These are phyloP conservation scores for Zaprionus inermis DNA, from an alignment of 1,140 invertebrate genomes.

Conservation along the genomic window DNA sequence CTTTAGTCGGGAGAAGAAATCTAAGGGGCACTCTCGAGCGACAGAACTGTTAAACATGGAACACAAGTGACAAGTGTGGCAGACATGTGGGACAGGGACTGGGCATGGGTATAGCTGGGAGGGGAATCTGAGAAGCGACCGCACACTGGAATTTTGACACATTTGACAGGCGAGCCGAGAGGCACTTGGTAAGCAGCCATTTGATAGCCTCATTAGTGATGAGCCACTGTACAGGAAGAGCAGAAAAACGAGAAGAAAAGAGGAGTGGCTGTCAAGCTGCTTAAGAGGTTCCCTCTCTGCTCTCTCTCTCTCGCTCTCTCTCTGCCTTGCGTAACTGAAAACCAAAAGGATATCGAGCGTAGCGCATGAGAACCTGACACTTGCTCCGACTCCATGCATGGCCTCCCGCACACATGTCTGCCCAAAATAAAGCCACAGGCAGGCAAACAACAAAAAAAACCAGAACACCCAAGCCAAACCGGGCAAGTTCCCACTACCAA, in stretches of 20 bases:
- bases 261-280: constrained; percentile 69
- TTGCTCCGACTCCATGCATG: constrained; percentile 23
- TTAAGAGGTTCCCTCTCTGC: constrained; percentile 61
- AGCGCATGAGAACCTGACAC: constrained; percentile 66
- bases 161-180: constrained; percentile 65
- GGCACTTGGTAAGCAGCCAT: constrained; percentile 66
- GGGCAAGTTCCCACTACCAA: constrained; percentile 27
- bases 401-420: constrained; percentile 47
- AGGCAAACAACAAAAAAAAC: constrained; percentile 56
- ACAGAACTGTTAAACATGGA: constrained; percentile 74
- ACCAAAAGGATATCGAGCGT: constrained; percentile 79
- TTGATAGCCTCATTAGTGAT: constrained; percentile 80
- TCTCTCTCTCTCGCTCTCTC: constrained; percentile 4
- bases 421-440: constrained; percentile 51
- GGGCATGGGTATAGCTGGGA: constrained; percentile 26
- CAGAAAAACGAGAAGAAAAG: constrained; percentile 6
- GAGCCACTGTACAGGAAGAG: constrained; percentile 58
- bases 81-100: constrained; percentile 63
- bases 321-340: constrained; percentile 69
- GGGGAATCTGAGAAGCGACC: constrained; percentile 52
- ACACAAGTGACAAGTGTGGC: constrained; percentile 80
- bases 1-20: constrained; percentile 50
- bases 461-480: constrained; percentile 36
- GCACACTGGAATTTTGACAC: constrained; percentile 72
- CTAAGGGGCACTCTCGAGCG: constrained; percentile 46